These are phyloP conservation scores for Enteromius argenteus DNA, from an alignment of 2,797 vertebrate species.

Conservation along the genomic window DNA sequence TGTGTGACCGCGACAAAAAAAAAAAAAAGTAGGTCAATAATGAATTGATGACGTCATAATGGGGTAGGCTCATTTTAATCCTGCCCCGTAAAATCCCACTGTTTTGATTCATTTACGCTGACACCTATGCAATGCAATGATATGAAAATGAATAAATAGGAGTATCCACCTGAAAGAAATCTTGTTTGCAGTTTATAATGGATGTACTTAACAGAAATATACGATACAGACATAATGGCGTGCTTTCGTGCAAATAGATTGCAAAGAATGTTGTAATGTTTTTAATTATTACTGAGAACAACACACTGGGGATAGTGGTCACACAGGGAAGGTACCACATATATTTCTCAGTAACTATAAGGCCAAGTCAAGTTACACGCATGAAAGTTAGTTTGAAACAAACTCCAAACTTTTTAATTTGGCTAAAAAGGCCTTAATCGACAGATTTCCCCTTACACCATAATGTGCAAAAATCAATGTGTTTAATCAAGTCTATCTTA, in stretches of 20 bases:
- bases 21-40: conserved; percentile 37
- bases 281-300: background rate
- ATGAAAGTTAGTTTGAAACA: background rate
- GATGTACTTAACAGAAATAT: background rate
- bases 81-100: background rate
- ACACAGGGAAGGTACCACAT: background rate
- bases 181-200: background rate
- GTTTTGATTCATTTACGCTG: background rate
- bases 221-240: background rate
- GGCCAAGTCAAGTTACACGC: too few species aligned
- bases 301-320: background rate
- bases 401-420: background rate
- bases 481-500: background rate
- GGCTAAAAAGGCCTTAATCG: background rate
- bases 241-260: background rate
- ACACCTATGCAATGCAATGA: background rate
- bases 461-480: background rate
- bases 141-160: background rate
- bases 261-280: background rate
- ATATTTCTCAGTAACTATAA: background rate
- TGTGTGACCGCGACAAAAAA: background rate
- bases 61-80: background rate
- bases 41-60: background rate
- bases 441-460: background rate
- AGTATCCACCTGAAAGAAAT: background rate